phyloP scores from a whole-genome alignment of 2,113 vertebrate species.

The Triplophysa rosa region DNA sequence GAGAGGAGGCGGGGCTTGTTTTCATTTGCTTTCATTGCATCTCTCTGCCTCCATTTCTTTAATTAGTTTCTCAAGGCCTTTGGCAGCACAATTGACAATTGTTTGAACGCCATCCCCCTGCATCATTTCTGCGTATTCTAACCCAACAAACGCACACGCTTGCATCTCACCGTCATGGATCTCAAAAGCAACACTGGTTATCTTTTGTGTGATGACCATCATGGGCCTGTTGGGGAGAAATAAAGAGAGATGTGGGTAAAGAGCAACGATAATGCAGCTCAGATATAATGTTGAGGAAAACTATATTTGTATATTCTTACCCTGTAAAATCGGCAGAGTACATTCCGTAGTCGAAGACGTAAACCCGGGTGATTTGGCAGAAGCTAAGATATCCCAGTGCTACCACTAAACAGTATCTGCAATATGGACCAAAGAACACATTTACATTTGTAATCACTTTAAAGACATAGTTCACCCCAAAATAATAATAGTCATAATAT shows the following conservation, averaged over 20 bases:
- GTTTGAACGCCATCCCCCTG: neutral
- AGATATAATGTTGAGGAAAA: neutral
- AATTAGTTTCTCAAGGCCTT: constrained; percentile 51
- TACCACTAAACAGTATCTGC: constrained; percentile 90
- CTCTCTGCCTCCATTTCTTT: constrained; percentile 46
- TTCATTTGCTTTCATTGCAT: constrained; percentile 42
- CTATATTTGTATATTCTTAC: constrained; percentile 69
- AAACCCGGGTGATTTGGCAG: constrained; percentile 93
- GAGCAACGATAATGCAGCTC: neutral
- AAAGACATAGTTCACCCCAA: too few species aligned
- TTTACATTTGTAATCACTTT: neutral
- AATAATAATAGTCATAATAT: too few species aligned
- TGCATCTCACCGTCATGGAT: constrained; percentile 88
- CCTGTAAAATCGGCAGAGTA: constrained; percentile 96
- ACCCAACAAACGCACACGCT: neutral
- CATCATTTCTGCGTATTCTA: neutral
- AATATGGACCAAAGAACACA: constrained; percentile 45
- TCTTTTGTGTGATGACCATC: constrained; percentile 98
- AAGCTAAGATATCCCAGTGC: constrained; percentile 92
- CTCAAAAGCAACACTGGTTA: constrained; percentile 93
- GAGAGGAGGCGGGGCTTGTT: constrained; percentile 32
- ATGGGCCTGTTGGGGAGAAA: constrained; percentile 79
- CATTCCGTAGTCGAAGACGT: constrained; percentile 95
- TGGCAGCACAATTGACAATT: constrained; percentile 39
- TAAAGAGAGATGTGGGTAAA: neutral